Percentiles rank a stretch among this genome's conserved stretches.
phyloP scores from a whole-genome alignment of 2,113 vertebrate species.

The Thalassoma bifasciatum region DNA sequence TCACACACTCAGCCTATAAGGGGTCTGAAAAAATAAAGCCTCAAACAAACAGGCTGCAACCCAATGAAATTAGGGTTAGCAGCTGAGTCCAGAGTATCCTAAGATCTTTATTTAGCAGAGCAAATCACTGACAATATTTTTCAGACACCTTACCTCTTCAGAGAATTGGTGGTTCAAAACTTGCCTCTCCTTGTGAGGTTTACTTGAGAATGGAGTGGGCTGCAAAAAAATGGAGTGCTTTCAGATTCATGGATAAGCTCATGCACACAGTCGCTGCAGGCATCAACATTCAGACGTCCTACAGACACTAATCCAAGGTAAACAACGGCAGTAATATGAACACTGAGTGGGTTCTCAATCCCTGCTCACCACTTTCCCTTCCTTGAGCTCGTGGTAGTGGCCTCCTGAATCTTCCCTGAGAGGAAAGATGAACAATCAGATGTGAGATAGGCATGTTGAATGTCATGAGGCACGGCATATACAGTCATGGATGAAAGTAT shows the following conservation, averaged over 20 bases:
- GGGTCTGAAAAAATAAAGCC: too few relatives aligned
- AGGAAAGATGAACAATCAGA: too few relatives aligned
- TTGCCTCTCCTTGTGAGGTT: conserved; percentile 1
- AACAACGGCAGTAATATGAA: not conserved
- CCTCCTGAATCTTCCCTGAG: conserved; percentile 66
- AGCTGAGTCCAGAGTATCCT: too few relatives aligned
- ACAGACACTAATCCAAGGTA: not conserved
- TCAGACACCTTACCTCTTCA: conserved; percentile 65
- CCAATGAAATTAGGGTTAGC: not conserved
- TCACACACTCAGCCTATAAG: too few relatives aligned
- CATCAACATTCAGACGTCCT: too few relatives aligned
- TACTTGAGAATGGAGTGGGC: rapidly evolving
- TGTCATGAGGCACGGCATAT: too few relatives aligned
- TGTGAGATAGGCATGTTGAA: too few relatives aligned
- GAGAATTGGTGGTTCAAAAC: conserved; percentile 59
- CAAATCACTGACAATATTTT: not conserved
- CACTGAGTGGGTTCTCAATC: not conserved
- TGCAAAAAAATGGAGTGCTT: conserved; percentile 17
- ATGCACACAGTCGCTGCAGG: not conserved
- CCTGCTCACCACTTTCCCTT: conserved; percentile 23
- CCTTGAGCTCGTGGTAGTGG: not conserved
- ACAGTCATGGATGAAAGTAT: too few relatives aligned
- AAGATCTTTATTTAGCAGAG: not conserved
- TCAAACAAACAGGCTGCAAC: too few relatives aligned
- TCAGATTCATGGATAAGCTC: not conserved